Evolutionary conservation across 1,140 invertebrate species (phyloP), one percentile per base, ranked within the genome.

Genomic region (Sminthurinus signatus): DNA sequence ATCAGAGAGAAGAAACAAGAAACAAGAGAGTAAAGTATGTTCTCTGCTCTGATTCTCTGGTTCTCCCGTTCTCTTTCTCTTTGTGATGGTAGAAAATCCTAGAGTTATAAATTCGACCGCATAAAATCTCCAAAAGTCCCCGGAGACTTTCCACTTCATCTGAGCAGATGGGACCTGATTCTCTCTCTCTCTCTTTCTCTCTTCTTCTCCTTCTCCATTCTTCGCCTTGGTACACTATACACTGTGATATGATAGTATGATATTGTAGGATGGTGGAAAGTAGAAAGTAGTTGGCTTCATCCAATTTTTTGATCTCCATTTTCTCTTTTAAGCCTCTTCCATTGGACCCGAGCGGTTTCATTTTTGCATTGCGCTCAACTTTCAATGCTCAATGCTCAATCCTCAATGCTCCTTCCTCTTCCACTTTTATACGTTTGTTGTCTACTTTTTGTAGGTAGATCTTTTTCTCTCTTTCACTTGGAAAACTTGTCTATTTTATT

Each of bases 61-160:
- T n/a, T 8, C 31, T 39, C 25, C 21, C 14, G n/a, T n/a, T 57
- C 39, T 25, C 36, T 39, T 21, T n/a, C n/a, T n/a, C n/a, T n/a
- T 25, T 52, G 17, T 27, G 32, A 64, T 59, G 50, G 60, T 67
- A 57, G 43, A 64, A 68, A 68, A 68, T 68, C 67, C 67, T 32
- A 57, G 67, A 68, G 67, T 69, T 69, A 69, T 69, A 69, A 69
- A 69, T 69, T 64, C 67, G 62, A 68, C 62, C 67, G 59, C 62
- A 62, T 61, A 64, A 64, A 64, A 64, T 61, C 62, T 60, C 50
- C 32, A 21, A 44, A 62, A 32, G 65, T 62, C 57, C 67, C 4
- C 14, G 67, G 43, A 62, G 56, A 21, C 51, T 57, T 64, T 61
- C 68, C 65, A 64, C 66, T 69, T 64, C 65, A 66, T 55, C 68